Conservation (phyloP, 2,888 invertebrate genomes). For the Pachliopta kotzebuea region DNA sequence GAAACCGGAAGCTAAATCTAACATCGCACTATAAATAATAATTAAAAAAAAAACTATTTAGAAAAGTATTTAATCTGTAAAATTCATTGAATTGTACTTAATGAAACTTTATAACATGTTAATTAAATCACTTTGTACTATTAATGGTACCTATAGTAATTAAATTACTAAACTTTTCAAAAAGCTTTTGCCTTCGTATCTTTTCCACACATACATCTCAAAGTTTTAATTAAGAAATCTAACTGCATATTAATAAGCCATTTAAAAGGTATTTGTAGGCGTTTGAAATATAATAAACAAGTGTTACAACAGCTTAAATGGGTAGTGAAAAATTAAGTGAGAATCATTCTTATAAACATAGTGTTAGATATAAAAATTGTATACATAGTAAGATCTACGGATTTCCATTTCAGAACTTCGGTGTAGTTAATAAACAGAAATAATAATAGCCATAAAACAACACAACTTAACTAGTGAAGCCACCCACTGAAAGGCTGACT, state of each 20-base stretch:
- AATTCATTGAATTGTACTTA: background rate
- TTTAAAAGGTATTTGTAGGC: slow-evolving; percentile 20
- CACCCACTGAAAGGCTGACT: slow-evolving; percentile 22
- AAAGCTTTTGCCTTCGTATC: background rate
- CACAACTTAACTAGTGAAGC: slow-evolving; percentile 28
- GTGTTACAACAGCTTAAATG: slow-evolving; percentile 5
- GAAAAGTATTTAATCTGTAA: background rate
- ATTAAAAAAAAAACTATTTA: too few relatives aligned
- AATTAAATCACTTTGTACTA: background rate
- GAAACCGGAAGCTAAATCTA: too few relatives aligned
- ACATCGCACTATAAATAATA: too few relatives aligned
- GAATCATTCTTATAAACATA: slow-evolving; percentile 4
- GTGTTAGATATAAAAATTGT: slow-evolving; percentile 15
- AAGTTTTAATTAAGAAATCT: slow-evolving; percentile 18
- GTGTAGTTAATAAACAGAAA: slow-evolving; percentile 33
- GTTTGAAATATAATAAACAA: slow-evolving; percentile 27
- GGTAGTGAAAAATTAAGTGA: background rate
- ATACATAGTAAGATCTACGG: background rate
- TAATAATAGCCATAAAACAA: slow-evolving; percentile 34
- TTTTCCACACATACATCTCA: background rate
- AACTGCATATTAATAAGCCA: slow-evolving; percentile 21
- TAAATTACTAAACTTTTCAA: background rate
- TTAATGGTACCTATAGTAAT: background rate
- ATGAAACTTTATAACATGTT: background rate
- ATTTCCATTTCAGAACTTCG: slow-evolving; percentile 30